Evolutionary conservation across 2,113 vertebrate genomes (phyloP).

Genomic region (Leucopsar rothschildi): DNA sequence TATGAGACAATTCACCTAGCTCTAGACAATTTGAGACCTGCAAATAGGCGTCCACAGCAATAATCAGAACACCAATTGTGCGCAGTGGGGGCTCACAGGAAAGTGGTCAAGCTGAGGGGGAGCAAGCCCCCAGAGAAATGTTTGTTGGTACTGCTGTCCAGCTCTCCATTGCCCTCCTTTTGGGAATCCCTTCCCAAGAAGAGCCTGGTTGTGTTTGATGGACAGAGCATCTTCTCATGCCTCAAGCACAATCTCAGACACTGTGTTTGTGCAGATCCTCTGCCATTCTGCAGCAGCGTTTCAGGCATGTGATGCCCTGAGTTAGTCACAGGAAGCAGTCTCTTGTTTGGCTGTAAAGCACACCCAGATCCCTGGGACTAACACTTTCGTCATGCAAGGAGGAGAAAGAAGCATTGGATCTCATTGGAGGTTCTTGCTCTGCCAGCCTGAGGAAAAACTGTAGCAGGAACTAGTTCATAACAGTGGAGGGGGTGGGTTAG

Average conservation of each 20-base stretch:
- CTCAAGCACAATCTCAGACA: not conserved
- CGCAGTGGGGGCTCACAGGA: not conserved
- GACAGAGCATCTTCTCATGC: not conserved
- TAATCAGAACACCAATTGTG: not conserved
- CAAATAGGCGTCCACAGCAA: not conserved
- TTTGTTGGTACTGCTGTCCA: not conserved
- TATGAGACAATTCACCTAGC: not conserved
- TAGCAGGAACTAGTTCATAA: not conserved
- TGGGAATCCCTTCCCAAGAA: not conserved
- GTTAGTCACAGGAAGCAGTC: not conserved
- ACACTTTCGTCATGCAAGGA: not conserved
- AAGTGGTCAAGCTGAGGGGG: not conserved
- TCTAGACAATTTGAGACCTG: not conserved
- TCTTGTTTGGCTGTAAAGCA: not conserved
- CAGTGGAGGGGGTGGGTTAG: not conserved
- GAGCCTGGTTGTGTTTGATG: not conserved
- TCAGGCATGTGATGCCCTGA: not conserved
- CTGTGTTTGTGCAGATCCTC: not conserved
- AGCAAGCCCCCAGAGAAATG: not conserved
- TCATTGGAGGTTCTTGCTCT: not conserved
- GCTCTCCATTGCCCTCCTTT: not conserved
- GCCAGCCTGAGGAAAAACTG: not conserved
- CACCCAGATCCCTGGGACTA: not conserved
- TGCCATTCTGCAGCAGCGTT: not conserved
- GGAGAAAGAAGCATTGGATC: not conserved